Evolutionary conservation across 1,140 invertebrate genomes (phyloP), one percentile per base, ranked within the genome.

Genomic region (Drosophila pallidifrons): DNA sequence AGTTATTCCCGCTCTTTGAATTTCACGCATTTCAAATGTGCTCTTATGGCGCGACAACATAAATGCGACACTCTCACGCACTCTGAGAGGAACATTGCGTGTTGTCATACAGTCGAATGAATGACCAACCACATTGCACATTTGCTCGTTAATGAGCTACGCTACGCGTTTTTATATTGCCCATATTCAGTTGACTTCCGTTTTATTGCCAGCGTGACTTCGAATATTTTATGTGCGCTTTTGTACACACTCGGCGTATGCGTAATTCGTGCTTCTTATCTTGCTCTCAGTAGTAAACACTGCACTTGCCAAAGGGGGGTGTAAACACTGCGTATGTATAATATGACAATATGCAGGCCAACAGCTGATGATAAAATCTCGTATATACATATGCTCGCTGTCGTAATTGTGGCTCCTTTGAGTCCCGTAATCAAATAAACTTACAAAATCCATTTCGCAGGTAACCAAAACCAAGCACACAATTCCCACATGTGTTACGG

Each of bases 21-120:
- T 80, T 83, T 89, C 60, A 83, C 77, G 80, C 83, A 83, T 75
- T 87, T 65, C 83, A 77, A 87, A 87, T 87, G 63, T 69, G 77
- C 63, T 77, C 55, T 59, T 57, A 35, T 25, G 72, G 45, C 67
- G 75, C 70, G 55, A 81, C 68, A 49, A 70, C 82, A 86, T 81
- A 86, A 85, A 86, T 75, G 75, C 28, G 52, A 60, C 52, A 45
- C 49, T 52, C 49, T 0, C 64, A 61, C 59, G 57, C 49, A 46
- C 45, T 5, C 7, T 25, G 20, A 1, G 35, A 16, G 11, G 11
- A 15, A 20, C 2, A 11, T 66, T 86, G 81, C 81, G 81, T 82
- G 82, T 66, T 81, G 67, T 86, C 82, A 87, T 82, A 71, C 75
- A 79, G 81, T 25, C 20, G 41, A 10, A 8, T 46, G 63, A 85